phyloP scores from a whole-genome alignment of 2,113 vertebrate species.

The Columbina picui region DNA sequence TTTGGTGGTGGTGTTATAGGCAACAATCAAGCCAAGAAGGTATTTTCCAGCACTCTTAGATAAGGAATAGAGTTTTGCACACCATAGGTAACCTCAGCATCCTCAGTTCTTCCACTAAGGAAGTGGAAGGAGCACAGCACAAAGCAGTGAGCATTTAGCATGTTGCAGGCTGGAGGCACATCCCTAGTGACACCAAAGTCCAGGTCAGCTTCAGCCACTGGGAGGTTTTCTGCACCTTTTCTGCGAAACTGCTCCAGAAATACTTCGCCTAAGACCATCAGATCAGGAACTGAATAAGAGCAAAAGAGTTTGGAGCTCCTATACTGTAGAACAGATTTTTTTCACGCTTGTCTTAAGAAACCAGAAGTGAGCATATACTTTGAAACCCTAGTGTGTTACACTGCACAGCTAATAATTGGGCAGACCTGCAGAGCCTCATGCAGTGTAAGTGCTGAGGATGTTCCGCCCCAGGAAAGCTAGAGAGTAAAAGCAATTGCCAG shows the following conservation, averaged over 20 bases:
- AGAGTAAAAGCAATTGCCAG: neutral
- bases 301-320: neutral
- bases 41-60: neutral
- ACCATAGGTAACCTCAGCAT: neutral
- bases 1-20: neutral
- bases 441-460: neutral
- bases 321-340: neutral
- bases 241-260: neutral
- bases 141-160: neutral
- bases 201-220: neutral
- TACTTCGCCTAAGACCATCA: neutral
- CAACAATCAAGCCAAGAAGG: neutral
- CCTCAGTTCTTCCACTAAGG: neutral
- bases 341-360: neutral
- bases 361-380: neutral
- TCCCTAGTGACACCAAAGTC: neutral
- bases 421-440: neutral
- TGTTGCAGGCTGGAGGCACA: neutral
- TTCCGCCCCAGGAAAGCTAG: neutral
- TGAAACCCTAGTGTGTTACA: neutral
- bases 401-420: neutral
- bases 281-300: neutral
- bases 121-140: neutral
- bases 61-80: neutral
- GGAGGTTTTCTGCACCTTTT: neutral